Percentiles rank a stretch among this genome's conserved stretches.
Conservation (phyloP, 2,113 vertebrate genomes). For the Nannospalax galili region DNA sequence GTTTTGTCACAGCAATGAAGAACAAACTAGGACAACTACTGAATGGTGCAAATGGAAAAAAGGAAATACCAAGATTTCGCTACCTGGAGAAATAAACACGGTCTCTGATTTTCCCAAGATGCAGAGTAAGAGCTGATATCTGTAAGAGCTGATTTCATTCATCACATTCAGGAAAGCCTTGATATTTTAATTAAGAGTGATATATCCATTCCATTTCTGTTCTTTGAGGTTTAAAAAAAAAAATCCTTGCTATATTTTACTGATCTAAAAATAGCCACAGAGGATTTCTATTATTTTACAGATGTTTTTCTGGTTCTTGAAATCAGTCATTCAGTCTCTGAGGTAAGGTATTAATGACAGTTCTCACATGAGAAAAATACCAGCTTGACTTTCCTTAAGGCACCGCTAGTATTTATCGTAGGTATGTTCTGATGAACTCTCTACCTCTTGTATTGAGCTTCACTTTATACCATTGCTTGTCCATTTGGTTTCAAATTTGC, state of each 20-base stretch:
- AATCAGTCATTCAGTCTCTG: background rate
- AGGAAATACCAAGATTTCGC: background rate
- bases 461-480: background rate
- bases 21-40: too few relatives aligned
- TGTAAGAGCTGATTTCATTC: constrained; percentile 26
- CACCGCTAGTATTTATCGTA: background rate
- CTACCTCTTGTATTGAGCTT: background rate
- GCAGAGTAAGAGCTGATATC: background rate
- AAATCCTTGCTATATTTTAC: constrained; percentile 18
- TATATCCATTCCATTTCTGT: constrained; percentile 16
- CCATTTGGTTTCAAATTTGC: constrained; percentile 41
- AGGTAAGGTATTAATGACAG: background rate
- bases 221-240: constrained; percentile 26
- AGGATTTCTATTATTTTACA: background rate
- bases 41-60: constrained; percentile 27
- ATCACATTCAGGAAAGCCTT: background rate
- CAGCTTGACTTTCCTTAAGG: background rate
- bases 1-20: too few relatives aligned
- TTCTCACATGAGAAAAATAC: background rate
- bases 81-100: background rate
- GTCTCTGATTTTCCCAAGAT: constrained; percentile 7
- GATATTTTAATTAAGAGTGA: background rate
- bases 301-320: constrained; percentile 13
- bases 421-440: background rate
- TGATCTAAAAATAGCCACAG: constrained; percentile 9